Evolutionary conservation across 2,797 vertebrate species (phyloP), one percentile per base, ranked within the genome.

Genomic region (Hemibagrus guttatus): DNA sequence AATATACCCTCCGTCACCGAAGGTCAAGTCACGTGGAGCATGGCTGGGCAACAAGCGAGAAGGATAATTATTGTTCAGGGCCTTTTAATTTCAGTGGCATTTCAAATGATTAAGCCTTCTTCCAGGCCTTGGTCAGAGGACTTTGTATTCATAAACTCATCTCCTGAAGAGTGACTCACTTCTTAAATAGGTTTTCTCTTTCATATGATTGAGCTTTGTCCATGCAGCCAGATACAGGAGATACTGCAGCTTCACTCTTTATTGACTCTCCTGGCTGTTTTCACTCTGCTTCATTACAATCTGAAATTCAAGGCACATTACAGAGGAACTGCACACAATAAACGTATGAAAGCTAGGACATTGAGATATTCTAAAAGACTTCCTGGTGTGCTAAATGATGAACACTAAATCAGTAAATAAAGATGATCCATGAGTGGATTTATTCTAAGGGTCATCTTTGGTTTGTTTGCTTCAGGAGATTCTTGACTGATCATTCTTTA

Each of bases 51-150:
- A 85, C 69, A 71, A 82, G 86, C 81, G 75, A 84, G 82, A 84
- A 88, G 68, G 86, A 91, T 91, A 89, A 90, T 88, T 91, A 90
- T 88, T 88, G 85, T 89, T 86, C 31, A 83, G 71, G 89, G 91
- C 90, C 87, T 91, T 94, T 93, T 92, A 92, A 93, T 91, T 93
- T 94, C 81, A 93, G 92, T 91, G 91, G 89, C 91, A 94, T 93
- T 93, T 93, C 87, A 93, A 90, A 92, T 91, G 86, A 93, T 90
- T 89, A 87, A 90, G 92, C 90, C 83, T 91, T 91, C 93, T 91
- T 84, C 87, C 86, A 66, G 69, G 80, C 52, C 88, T 84, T 88
- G 89, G 90, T 93, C 90, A 52, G 88, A 91, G 91, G 85, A 93
- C 90, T 92, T 90, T 91, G 92, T 91, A 92, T 90, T 91, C 83